Conservation (phyloP, 2,113 vertebrate species). For the Strix aluco region DNA sequence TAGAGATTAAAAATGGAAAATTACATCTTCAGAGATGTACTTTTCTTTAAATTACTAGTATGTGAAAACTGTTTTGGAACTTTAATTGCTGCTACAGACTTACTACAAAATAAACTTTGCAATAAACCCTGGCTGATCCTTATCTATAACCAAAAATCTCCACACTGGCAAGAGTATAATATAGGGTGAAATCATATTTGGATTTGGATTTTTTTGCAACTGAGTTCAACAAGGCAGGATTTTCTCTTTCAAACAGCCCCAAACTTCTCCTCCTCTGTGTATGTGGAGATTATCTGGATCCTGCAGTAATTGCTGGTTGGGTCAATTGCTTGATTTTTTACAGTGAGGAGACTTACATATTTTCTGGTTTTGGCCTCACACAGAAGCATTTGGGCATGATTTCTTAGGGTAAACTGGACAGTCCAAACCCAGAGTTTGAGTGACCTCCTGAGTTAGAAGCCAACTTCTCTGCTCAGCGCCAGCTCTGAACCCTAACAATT, state of each 20-base stretch:
- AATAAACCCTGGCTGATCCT: constrained; percentile 57
- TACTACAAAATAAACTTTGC: constrained; percentile 63
- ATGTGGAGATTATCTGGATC: constrained; percentile 34
- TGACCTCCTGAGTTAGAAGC: constrained; percentile 14
- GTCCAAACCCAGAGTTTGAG: constrained; percentile 32
- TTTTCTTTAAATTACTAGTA: constrained; percentile 72
- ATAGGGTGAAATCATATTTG: constrained; percentile 1
- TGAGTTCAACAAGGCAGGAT: background rate
- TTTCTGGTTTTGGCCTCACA: constrained; percentile 63
- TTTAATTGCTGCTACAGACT: constrained; percentile 62
- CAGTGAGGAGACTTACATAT: background rate
- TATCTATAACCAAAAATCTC: constrained; percentile 63
- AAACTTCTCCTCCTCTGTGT: background rate
- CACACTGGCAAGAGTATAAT: background rate
- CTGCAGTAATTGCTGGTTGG: constrained; percentile 45
- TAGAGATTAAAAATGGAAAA: constrained; percentile 68
- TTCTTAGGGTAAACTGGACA: constrained; percentile 24
- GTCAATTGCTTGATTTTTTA: constrained; percentile 44
- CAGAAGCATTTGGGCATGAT: background rate
- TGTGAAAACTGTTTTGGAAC: constrained; percentile 72
- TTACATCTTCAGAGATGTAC: constrained; percentile 70
- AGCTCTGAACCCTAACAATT: constrained; percentile 54
- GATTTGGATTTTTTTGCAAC: background rate
- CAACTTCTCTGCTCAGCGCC: background rate
- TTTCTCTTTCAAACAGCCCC: background rate